These are phyloP conservation scores for Eubasilissa regina DNA, from an alignment of 1,140 invertebrate genomes.

Conservation along the genomic window DNA sequence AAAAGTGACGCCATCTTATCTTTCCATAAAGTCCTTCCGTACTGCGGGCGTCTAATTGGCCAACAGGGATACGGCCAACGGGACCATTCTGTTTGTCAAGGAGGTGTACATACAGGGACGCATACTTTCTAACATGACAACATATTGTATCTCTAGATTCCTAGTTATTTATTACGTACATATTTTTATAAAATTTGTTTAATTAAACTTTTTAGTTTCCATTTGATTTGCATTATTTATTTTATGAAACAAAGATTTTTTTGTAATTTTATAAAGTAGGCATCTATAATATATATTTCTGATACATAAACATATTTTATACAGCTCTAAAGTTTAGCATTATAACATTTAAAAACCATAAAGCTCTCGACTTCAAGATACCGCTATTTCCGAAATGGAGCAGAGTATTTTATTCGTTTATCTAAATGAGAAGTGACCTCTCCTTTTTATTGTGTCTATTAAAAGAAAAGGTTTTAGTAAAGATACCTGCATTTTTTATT, in stretches of 20 bases:
- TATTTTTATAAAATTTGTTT: not conserved
- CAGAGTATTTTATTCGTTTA: constrained; percentile 25
- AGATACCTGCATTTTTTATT: not conserved
- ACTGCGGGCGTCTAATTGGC: too few relatives aligned
- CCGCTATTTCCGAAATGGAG: constrained; percentile 26
- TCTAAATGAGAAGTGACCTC: constrained; percentile 37
- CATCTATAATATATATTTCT: too few relatives aligned
- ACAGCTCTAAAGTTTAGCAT: not conserved
- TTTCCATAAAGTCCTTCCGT: too few relatives aligned
- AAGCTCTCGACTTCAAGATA: not conserved
- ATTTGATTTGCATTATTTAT: not conserved
- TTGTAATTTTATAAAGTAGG: too few relatives aligned
- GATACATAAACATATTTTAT: not conserved
- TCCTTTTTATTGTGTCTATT: constrained; percentile 31
- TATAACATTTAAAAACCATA: not conserved
- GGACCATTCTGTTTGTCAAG: too few relatives aligned
- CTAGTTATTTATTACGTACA: too few relatives aligned
- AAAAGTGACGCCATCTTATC: too few relatives aligned
- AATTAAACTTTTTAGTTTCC: not conserved
- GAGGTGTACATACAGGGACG: too few relatives aligned
- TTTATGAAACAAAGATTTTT: too few relatives aligned
- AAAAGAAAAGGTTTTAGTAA: constrained; percentile 33
- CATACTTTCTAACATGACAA: too few relatives aligned
- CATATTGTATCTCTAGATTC: too few relatives aligned
- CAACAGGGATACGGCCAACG: too few relatives aligned